A percentile compares a stretch with the other conserved stretches of the same genome.
Conservation (phyloP, 1,140 invertebrate species). For the Aphidius ervi region DNA sequence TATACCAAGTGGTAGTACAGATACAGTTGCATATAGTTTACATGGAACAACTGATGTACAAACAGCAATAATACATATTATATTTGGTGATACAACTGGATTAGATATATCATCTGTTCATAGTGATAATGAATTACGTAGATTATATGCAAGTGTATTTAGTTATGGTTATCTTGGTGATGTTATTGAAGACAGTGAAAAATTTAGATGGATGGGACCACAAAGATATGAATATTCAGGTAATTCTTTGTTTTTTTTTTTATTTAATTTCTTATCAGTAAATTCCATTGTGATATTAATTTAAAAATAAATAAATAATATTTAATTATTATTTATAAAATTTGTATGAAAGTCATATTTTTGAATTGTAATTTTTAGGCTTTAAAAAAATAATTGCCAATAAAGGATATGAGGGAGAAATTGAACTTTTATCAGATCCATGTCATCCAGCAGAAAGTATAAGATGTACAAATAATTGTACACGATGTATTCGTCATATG, state of each 20-base stretch:
- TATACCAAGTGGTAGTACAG: conserved; percentile 81
- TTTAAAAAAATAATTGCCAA: conserved; percentile 71
- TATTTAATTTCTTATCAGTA: too few relatives aligned
- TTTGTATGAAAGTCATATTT: too few relatives aligned
- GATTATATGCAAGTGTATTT: conserved; percentile 75
- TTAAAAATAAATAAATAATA: neutral
- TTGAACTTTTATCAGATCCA: conserved; percentile 55
- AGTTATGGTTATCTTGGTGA: conserved; percentile 89
- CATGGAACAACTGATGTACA: conserved; percentile 79
- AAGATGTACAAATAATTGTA: conserved; percentile 51
- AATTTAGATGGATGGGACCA: conserved; percentile 86
- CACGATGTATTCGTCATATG: conserved; percentile 43
- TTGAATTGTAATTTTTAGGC: conserved; percentile 46
- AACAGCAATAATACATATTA: conserved; percentile 78
- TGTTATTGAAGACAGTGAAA: conserved; percentile 77
- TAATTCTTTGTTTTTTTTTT: conserved; percentile 32
- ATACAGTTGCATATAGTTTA: conserved; percentile 76
- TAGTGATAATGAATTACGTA: conserved; percentile 60
- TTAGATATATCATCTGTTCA: conserved; percentile 78
- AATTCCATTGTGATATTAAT: too few relatives aligned
- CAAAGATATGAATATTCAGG: conserved; percentile 79
- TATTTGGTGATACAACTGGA: conserved; percentile 69
- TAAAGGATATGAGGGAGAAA: conserved; percentile 69
- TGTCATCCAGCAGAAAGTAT: conserved; percentile 47
- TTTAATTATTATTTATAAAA: conserved; percentile 5